Conservation (phyloP, 2,888 invertebrate species). For the Spilarctia lutea region DNA sequence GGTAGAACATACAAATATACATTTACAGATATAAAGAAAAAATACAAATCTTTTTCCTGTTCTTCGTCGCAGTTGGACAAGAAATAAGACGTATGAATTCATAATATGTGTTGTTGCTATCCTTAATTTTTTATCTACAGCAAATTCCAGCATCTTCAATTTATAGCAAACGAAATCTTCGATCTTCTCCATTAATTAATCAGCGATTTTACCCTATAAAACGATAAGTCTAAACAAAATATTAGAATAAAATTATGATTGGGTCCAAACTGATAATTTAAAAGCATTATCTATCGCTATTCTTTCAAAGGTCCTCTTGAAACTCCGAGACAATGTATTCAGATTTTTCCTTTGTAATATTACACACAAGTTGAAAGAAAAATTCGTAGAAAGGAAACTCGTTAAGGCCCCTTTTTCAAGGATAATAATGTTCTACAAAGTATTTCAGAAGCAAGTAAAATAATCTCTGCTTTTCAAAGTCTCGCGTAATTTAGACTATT, state of each 20-base stretch:
- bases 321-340: conserved; percentile 36
- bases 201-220: neutral
- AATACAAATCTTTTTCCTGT: no score
- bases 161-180: no score
- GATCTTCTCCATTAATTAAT: neutral
- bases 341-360: conserved; percentile 46
- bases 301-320: conserved; percentile 1
- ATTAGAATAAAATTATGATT: neutral
- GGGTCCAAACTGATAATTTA: conserved; percentile 7
- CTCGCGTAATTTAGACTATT: conserved; percentile 25
- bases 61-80: no score
- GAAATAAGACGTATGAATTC: no score
- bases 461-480: conserved; percentile 45
- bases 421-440: conserved; percentile 42
- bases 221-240: neutral
- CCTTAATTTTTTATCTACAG: neutral
- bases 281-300: conserved; percentile 2
- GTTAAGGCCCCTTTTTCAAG: conserved; percentile 39
- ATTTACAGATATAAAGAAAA: no score
- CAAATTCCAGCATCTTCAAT: no score
- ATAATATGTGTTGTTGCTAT: neutral
- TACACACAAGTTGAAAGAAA: conserved; percentile 43
- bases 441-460: conserved; percentile 40
- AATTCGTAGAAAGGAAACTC: conserved; percentile 44
- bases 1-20: no score